Percentiles rank a stretch among this genome's conserved stretches.
Evolutionary conservation across 2,888 invertebrate species (phyloP).

Genomic region (Melanostoma scalare): DNA sequence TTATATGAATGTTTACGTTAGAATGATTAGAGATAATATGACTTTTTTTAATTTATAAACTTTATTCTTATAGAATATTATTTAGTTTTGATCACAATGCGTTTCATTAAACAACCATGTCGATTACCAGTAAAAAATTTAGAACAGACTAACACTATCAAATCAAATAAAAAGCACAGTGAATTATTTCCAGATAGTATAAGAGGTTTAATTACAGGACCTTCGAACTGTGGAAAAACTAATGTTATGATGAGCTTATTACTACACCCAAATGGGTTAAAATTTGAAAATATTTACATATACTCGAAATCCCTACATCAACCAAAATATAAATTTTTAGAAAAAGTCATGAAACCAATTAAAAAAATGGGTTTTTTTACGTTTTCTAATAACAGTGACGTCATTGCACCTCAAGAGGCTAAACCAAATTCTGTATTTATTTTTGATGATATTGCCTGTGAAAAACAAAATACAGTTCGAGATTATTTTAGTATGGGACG

Average conservation of each 20-base stretch:
- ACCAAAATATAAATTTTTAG: constrained; percentile 74
- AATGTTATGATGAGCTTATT: constrained; percentile 77
- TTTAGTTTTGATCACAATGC: too few species aligned
- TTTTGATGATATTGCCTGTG: constrained; percentile 79
- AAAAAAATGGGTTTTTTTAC: constrained; percentile 55
- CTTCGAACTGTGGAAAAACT: constrained; percentile 79
- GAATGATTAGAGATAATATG: too few species aligned
- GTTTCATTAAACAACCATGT: too few species aligned
- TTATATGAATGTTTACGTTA: too few species aligned
- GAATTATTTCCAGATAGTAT: constrained; percentile 74
- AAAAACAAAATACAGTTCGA: constrained; percentile 75
- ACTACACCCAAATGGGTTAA: constrained; percentile 76
- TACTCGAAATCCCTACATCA: constrained; percentile 76
- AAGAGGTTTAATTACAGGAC: constrained; percentile 75
- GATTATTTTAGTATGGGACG: constrained; percentile 76
- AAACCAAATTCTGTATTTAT: constrained; percentile 77
- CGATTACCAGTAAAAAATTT: not conserved
- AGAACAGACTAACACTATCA: constrained; percentile 2
- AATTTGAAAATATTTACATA: constrained; percentile 79
- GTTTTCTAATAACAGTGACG: constrained; percentile 64
- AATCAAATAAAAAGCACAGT: constrained; percentile 71
- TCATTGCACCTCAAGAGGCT: constrained; percentile 63
- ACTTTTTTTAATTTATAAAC: too few species aligned
- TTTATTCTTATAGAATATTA: too few species aligned
- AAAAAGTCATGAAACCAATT: constrained; percentile 62